Base-by-base conservation (phyloP, 2,797 vertebrate genomes). In the Denticeps clupeoides region DNA sequence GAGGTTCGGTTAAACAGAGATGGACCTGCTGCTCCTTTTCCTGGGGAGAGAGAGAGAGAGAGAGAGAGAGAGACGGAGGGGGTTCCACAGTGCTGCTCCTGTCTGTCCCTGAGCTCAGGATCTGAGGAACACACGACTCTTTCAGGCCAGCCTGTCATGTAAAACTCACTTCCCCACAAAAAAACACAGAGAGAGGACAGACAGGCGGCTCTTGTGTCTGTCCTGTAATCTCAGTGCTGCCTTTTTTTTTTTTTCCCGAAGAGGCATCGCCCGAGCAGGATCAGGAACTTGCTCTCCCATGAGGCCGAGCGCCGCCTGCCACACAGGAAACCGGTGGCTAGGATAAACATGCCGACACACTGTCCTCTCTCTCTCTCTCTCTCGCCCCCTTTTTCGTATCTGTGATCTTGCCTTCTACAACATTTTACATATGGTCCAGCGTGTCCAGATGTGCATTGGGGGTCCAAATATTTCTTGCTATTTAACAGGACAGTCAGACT, bases 241-340 rank as follows among this genome's bases (percentile, higher is more conserved):
- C n/a, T n/a, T 15, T 37, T 37, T 33, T 35, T 35, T 35, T 27
- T 19, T 23, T 23, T 18, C 25, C 18, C 32, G 12, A 44, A 50
- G 41, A 49, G 28, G 23, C 27, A 32, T 24, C 27, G 13, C 44
- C 40, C 23, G 55, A 41, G 25, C 28, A 35, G 49, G 38, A 41
- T 24, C 35, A 45, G 44, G 26, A 41, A 40, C 28, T 51, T 40
- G n/a, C 31, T 50, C 25, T 44, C 29, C 33, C 33, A 32, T 33
- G 21, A 25, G 37, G n/a, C 45, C 18, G 16, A 19, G 23, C 37
- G 6, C 27, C 13, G 44, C 33, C 11, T 19, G 8, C 48, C 16
- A 19, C 37, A 46, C 47, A 47, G 54, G 59, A 56, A 56, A 37
- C 21, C 16, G 31, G 55, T 47, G 25, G 55, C 42, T 38, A 29